Conservation (phyloP, 2,797 vertebrate genomes). For the Lacerta agilis region DNA sequence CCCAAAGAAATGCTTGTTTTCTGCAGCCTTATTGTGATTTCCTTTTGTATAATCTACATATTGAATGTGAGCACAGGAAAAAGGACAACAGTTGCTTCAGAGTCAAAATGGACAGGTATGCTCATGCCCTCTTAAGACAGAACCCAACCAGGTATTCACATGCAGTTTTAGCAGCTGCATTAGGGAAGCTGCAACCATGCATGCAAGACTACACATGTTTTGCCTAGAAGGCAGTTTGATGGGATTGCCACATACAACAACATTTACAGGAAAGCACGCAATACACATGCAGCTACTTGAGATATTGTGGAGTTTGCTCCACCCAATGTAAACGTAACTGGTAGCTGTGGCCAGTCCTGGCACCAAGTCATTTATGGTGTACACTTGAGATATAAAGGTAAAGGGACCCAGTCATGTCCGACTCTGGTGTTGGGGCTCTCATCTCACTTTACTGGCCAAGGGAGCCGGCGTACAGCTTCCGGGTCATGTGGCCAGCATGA, state of each 20-base stretch:
- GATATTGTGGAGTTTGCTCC: neutral
- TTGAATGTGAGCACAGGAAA: neutral
- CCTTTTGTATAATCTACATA: neutral
- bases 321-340: neutral
- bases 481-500: too few species aligned
- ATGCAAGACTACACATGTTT: neutral
- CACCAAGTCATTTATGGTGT: neutral
- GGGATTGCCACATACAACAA: neutral
- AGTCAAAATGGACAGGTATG: neutral
- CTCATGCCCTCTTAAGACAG: too few species aligned
- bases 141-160: neutral
- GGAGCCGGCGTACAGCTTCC: too few species aligned
- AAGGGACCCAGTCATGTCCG: too few species aligned
- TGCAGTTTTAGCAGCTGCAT: neutral
- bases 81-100: neutral
- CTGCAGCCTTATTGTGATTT: neutral
- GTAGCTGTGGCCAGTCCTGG: neutral
- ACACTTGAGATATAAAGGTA: neutral
- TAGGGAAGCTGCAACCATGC: neutral
- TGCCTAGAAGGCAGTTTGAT: neutral
- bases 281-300: neutral
- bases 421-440: too few species aligned
- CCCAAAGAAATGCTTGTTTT: too few species aligned
- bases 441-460: too few species aligned
- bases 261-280: neutral